Percentiles rank a stretch among this genome's conserved stretches.
Conservation (phyloP, 2,888 invertebrate genomes). For the Vannuccia rotundouncinata region DNA sequence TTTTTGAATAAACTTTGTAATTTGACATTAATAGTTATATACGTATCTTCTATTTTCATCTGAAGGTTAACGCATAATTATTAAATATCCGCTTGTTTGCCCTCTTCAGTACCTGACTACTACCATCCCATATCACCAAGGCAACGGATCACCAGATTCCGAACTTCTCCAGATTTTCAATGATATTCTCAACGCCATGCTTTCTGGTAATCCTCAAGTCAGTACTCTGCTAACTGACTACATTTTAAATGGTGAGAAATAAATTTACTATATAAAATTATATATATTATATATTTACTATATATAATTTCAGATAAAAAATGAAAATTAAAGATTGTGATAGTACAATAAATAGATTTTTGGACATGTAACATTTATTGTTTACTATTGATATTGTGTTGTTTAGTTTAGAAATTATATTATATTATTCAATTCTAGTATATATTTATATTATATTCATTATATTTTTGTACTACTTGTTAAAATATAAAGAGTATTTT, state of each 20-base stretch:
- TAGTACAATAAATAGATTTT: too few relatives aligned
- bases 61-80: too few relatives aligned
- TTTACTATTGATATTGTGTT: too few relatives aligned
- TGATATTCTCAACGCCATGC: conserved; percentile 32
- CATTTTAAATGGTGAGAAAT: conserved; percentile 36
- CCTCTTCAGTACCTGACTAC: neutral
- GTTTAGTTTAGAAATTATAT: neutral
- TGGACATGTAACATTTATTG: too few relatives aligned
- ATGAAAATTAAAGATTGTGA: too few relatives aligned
- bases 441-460: neutral
- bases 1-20: too few relatives aligned
- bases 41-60: too few relatives aligned
- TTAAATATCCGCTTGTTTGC: too few relatives aligned
- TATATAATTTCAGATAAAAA: neutral
- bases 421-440: neutral
- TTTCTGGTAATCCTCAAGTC: conserved; percentile 31
- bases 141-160: neutral
- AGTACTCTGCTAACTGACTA: conserved; percentile 36
- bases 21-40: too few relatives aligned
- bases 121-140: conserved; percentile 25
- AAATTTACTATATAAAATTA: neutral
- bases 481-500: too few relatives aligned
- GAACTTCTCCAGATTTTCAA: conserved; percentile 27
- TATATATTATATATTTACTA: neutral
- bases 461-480: too few relatives aligned